Base-by-base conservation (phyloP, 2,888 invertebrate genomes). In the Cyclophora punctaria region DNA sequence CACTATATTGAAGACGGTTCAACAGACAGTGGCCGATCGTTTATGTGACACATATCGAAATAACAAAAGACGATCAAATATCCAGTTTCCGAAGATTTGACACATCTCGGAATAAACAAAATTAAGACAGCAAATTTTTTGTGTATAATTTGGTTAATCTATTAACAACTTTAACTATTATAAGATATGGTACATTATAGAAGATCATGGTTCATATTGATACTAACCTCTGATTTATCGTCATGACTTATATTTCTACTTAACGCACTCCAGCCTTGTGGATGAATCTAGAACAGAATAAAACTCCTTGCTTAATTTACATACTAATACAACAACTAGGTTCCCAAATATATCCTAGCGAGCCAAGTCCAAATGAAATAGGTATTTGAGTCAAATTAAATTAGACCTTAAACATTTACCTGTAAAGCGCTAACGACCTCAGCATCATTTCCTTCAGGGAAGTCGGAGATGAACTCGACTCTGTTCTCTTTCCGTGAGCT, bases 381-480 rank as follows among this genome's bases (percentile, higher is more conserved):
- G 20, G 1, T 20, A 20, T 20, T 20, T 20, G 20, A 20, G 20
- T 1, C 20, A 20, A 20, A 20, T 20, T 1, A 20, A 20, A 20
- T 20, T 20, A 20, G 20, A 20, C 20, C 20, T 20, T 20, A 20
- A 20, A 20, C 5, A 41, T 58, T 50, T 59, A 91, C 92, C 90
- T 95, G 93, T 53, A 98, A 85, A 2, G 97, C 96, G 62, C 96
- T 95, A 57, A 98, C 95, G 50, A 96, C 95, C 78, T 97, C 96
- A 0, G 97, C 97, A 57, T 96, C 95, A 72, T 97, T 95, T 1
- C 92, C 92, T 3, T 89, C 85, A 0, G 97, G 97, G 80, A 98
- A 98, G 85, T 98, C 98, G 0, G 94, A 93, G 7, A 98, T 92
- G 68, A 98, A 93, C 80, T 98, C 98, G 3, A 98, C 92, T 44